Conservation (phyloP, 2,797 vertebrate genomes). For the Enteromius paludinosus region DNA sequence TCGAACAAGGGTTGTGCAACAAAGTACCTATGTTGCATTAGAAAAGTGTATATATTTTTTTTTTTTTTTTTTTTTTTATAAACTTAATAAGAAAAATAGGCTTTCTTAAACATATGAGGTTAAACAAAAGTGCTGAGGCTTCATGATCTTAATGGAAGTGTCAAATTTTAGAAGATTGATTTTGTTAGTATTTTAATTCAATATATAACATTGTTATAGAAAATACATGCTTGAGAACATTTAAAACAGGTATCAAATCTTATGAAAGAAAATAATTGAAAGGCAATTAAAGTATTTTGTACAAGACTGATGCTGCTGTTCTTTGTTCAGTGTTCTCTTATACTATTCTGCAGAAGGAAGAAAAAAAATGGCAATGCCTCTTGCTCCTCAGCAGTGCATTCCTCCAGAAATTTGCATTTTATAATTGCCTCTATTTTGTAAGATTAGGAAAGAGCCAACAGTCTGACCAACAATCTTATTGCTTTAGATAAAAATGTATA, state of each 20-base stretch:
- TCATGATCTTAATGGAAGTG: background rate
- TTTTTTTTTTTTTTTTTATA: background rate
- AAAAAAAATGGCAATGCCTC: background rate
- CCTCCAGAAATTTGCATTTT: slow-evolving; percentile 77
- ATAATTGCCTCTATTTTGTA: slow-evolving; percentile 79
- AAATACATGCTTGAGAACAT: background rate
- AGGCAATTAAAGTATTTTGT: slow-evolving; percentile 25
- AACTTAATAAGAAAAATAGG: background rate
- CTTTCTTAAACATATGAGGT: too few species aligned
- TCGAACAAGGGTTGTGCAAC: background rate
- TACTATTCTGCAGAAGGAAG: background rate
- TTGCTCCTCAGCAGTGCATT: slow-evolving; percentile 70
- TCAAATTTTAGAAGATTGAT: background rate
- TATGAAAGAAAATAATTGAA: background rate
- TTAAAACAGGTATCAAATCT: background rate
- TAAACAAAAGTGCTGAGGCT: background rate
- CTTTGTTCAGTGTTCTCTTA: background rate
- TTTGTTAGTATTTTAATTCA: slow-evolving; percentile 13
- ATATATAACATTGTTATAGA: background rate
- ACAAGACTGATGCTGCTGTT: background rate
- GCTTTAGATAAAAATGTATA: slow-evolving; percentile 17
- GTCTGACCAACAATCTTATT: slow-evolving; percentile 12
- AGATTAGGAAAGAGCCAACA: slow-evolving; percentile 57
- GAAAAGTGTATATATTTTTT: too few species aligned
- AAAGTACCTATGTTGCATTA: too few species aligned